Evolutionary conservation across 2,797 vertebrate genomes (phyloP).

Genomic region (Stomatorhinus walkeri): DNA sequence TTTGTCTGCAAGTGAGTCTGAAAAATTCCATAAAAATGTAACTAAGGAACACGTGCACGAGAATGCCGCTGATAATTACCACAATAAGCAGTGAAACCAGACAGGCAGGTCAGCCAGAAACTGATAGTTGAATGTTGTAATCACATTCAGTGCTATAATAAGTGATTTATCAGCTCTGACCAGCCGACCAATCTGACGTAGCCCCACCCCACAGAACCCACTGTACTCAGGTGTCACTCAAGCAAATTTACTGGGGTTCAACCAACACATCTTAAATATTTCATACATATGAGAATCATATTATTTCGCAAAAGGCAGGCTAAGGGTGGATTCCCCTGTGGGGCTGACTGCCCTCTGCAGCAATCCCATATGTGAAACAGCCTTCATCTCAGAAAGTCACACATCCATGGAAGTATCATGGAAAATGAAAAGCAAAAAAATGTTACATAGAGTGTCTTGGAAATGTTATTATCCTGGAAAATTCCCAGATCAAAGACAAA

Average conservation of each 20-base stretch:
- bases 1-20: background rate
- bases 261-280: background rate
- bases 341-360: background rate
- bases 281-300: background rate
- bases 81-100: background rate
- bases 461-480: background rate
- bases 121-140: background rate
- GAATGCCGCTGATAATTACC: background rate
- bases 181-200: background rate
- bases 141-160: background rate
- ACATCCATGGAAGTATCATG: background rate
- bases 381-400: background rate
- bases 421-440: background rate
- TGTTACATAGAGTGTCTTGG: background rate
- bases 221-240: background rate
- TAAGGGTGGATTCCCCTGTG: background rate
- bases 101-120: background rate
- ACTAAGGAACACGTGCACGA: background rate
- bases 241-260: background rate
- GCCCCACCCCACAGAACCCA: background rate
- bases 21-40: background rate
- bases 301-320: background rate
- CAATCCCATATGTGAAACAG: background rate
- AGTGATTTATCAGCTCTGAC: slow-evolving; percentile 2
- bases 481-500: background rate